Evolutionary conservation across 1,140 invertebrate genomes (phyloP).

Genomic region (Drosophila seguyi): DNA sequence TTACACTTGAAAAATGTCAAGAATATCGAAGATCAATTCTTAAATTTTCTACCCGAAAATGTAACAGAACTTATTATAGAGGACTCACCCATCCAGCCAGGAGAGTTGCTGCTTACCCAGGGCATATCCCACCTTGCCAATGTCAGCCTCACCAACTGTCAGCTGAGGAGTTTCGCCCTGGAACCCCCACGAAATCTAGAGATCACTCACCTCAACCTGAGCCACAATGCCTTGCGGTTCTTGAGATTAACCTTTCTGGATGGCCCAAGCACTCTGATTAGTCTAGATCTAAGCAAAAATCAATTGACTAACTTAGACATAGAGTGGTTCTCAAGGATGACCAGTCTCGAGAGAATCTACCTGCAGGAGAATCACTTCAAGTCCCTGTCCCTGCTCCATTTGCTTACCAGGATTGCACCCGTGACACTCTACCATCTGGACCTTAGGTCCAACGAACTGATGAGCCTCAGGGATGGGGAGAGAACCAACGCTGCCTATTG

Average conservation of each 20-base stretch:
- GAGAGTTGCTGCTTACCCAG: conserved; percentile 6
- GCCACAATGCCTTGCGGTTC: conserved; percentile 54
- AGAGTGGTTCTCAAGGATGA: conserved; percentile 60
- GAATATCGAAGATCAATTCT: conserved; percentile 9
- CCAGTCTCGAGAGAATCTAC: conserved; percentile 28
- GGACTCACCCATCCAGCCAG: conserved; percentile 31
- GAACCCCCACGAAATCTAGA: not conserved
- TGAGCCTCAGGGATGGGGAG: conserved; percentile 26
- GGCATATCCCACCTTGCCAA: conserved; percentile 41
- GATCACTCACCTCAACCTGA: conserved; percentile 54
- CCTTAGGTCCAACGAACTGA: conserved; percentile 57
- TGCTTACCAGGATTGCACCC: conserved; percentile 38
- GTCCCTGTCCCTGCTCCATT: conserved; percentile 31
- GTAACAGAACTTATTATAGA: conserved; percentile 28
- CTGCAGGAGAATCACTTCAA: conserved; percentile 59
- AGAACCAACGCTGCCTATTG: conserved; percentile 2
- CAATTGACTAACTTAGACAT: conserved; percentile 43
- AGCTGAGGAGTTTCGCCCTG: conserved; percentile 38
- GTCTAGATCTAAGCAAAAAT: conserved; percentile 68
- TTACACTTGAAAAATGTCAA: conserved; percentile 39
- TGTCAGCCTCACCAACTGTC: conserved; percentile 54
- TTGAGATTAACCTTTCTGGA: conserved; percentile 10
- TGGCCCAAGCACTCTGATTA: conserved; percentile 22
- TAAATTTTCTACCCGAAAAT: conserved; percentile 16
- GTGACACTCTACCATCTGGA: conserved; percentile 34